Percentiles rank a stretch among this genome's conserved stretches.
These are phyloP conservation scores for Columba janthina DNA, from an alignment of 2,113 vertebrate species.

Conservation along the genomic window DNA sequence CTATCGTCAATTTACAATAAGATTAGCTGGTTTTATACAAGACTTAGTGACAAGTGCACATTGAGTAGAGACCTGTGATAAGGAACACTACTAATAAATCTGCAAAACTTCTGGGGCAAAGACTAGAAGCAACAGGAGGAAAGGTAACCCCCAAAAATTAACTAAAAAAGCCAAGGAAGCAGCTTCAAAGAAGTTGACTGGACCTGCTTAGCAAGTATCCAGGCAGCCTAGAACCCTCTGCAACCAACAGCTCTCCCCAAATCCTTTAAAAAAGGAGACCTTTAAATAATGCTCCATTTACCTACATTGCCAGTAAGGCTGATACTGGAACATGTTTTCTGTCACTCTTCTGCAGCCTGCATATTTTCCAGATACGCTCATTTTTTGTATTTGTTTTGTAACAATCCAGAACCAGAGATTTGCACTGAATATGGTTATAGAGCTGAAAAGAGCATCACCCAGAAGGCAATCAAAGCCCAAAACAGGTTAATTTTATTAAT, in stretches of 20 bases:
- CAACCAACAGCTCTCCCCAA: not conserved
- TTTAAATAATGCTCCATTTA: not conserved
- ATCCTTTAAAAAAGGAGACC: not conserved
- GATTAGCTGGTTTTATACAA: not conserved
- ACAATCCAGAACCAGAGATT: not conserved
- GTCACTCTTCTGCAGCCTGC: not conserved
- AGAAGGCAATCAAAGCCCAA: not conserved
- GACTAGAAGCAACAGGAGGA: not conserved
- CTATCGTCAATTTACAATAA: not conserved
- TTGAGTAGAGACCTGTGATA: not conserved
- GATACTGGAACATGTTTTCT: not conserved
- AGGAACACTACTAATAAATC: not conserved
- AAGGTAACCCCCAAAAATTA: accelerated
- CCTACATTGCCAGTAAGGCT: no score
- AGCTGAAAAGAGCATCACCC: not conserved
- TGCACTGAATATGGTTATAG: not conserved
- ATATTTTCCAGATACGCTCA: not conserved
- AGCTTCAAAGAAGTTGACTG: not conserved
- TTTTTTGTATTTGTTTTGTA: not conserved
- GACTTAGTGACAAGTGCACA: not conserved
- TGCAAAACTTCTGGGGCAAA: not conserved
- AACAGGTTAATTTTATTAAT: not conserved
- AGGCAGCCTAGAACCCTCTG: not conserved
- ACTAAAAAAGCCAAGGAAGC: not conserved
- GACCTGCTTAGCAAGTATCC: not conserved